These are phyloP conservation scores for Atlantisia rogersi DNA, from an alignment of 2,113 vertebrate genomes.

Conservation along the genomic window DNA sequence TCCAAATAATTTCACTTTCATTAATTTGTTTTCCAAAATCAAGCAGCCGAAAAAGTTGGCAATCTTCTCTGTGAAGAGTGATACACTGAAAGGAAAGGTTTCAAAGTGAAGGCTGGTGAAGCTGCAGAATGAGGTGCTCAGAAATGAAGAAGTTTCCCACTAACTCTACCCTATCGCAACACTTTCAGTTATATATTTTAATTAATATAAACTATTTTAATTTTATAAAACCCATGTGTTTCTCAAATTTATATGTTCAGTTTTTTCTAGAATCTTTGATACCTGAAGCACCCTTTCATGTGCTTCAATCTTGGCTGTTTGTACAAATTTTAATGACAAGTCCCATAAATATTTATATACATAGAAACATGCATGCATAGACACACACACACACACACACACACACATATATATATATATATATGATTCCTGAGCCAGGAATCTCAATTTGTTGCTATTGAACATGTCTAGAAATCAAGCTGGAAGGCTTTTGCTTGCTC, in stretches of 20 bases:
- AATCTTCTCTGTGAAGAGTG: background rate
- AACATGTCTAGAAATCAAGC: background rate
- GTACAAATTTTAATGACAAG: background rate
- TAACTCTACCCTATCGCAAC: background rate
- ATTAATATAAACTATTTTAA: background rate
- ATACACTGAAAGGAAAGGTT: background rate
- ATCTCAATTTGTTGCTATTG: background rate
- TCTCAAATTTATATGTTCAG: background rate
- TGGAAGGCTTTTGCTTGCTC: background rate
- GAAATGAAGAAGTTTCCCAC: background rate
- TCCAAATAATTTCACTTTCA: background rate
- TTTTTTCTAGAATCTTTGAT: background rate
- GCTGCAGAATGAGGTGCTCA: background rate
- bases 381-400: too few species aligned
- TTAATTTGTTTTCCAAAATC: constrained; percentile 4
- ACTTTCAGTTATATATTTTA: background rate
- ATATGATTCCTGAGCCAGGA: background rate
- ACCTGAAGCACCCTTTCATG: background rate
- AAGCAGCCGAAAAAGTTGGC: background rate
- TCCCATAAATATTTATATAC: background rate
- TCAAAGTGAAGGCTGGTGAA: background rate
- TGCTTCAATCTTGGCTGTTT: background rate
- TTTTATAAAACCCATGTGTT: background rate
- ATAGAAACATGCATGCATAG: background rate
- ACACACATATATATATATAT: too few species aligned